phyloP scores from a whole-genome alignment of 2,113 vertebrate species.

The Callipepla squamata region DNA sequence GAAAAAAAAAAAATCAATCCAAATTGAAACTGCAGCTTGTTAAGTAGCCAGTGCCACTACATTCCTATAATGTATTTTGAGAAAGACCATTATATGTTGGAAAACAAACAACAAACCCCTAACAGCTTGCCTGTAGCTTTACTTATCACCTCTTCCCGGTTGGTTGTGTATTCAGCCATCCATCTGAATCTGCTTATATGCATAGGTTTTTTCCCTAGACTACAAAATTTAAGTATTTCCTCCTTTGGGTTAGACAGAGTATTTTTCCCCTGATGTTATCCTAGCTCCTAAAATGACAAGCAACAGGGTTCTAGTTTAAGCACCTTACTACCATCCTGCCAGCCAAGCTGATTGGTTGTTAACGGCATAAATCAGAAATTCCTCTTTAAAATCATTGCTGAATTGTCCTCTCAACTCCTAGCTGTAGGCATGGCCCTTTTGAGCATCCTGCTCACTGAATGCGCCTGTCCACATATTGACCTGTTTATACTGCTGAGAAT shows the following conservation, averaged over 20 bases:
- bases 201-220: not conserved
- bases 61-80: not conserved
- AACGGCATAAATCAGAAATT: not conserved
- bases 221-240: not conserved
- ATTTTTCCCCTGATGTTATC: not conserved
- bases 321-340: not conserved
- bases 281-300: not conserved
- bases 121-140: not conserved
- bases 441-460: not conserved
- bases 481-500: not conserved
- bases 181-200: rapidly evolving
- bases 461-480: not conserved
- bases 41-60: not conserved
- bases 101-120: not conserved
- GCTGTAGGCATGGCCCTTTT: not conserved
- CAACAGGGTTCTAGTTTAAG: not conserved
- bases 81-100: not conserved
- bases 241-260: not conserved
- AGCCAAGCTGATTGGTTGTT: not conserved
- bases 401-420: not conserved
- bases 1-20: not conserved
- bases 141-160: not conserved
- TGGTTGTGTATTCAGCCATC: not conserved
- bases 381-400: not conserved
- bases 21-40: not conserved